Percentiles rank a stretch among this genome's conserved stretches.
phyloP scores from a whole-genome alignment of 2,888 invertebrate species.

The Nudaria mundana region DNA sequence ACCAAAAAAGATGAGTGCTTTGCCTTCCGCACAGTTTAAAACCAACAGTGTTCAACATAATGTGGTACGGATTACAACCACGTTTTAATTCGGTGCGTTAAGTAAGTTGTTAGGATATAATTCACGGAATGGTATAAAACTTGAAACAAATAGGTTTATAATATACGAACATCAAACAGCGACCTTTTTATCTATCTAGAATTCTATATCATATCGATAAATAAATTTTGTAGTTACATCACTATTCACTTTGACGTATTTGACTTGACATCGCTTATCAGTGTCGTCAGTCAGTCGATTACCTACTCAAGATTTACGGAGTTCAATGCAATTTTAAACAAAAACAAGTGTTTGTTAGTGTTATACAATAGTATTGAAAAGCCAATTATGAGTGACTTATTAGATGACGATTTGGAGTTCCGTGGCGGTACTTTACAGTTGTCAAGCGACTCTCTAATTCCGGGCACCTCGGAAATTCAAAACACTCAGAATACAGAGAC shows the following conservation, averaged over 20 bases:
- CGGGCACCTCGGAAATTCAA: slow-evolving; percentile 41
- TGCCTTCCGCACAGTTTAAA: no score
- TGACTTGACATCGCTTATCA: slow-evolving; percentile 39
- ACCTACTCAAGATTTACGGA: slow-evolving; percentile 60
- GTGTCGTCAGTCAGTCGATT: slow-evolving; percentile 61
- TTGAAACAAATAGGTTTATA: no score
- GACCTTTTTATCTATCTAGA: no score
- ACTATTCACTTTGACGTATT: slow-evolving; percentile 14
- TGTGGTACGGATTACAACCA: no score
- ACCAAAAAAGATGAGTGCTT: no score
- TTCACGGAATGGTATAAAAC: no score
- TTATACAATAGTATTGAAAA: slow-evolving; percentile 11
- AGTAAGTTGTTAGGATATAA: no score
- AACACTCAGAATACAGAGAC: slow-evolving; percentile 42
- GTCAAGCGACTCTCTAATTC: slow-evolving; percentile 49
- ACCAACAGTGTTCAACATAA: no score
- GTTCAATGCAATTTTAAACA: slow-evolving; percentile 18
- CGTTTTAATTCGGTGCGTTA: no score
- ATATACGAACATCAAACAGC: no score
- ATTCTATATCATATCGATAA: no score
- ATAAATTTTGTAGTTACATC: no score
- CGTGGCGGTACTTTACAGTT: slow-evolving; percentile 78
- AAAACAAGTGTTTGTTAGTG: slow-evolving; percentile 15
- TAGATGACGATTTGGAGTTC: slow-evolving; percentile 82
- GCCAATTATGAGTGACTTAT: slow-evolving; percentile 60